phyloP scores from a whole-genome alignment of 64 coral and sea anemone genomes.

The Anthopleura sola region DNA sequence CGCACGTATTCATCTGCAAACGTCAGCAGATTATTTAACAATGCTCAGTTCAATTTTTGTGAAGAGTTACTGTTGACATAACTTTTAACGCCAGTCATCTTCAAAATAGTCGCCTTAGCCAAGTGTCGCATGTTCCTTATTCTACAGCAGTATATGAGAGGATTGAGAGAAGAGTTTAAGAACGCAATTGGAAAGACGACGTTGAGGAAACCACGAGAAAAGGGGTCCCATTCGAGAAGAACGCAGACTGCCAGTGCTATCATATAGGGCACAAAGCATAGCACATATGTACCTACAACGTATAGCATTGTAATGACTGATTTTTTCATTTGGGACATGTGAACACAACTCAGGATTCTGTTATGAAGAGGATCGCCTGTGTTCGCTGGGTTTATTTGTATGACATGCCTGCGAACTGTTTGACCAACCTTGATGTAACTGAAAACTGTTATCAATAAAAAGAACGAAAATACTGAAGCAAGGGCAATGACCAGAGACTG shows the following conservation, averaged over 20 bases:
- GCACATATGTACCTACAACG: background rate
- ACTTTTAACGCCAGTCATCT: background rate
- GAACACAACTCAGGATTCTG: background rate
- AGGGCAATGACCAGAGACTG: background rate
- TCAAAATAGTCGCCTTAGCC: background rate
- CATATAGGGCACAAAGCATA: slow-evolving; percentile 14
- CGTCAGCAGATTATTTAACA: too few relatives aligned
- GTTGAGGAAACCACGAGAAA: background rate
- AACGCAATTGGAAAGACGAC: slow-evolving; percentile 1
- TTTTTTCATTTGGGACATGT: background rate
- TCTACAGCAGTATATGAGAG: background rate
- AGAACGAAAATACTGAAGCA: background rate
- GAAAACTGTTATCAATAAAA: background rate
- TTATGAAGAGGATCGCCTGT: background rate
- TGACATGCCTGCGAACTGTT: background rate
- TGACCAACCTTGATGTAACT: slow-evolving; percentile 9
- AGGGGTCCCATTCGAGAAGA: background rate
- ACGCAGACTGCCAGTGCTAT: background rate
- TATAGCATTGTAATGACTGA: slow-evolving; percentile 10
- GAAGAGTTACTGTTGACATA: background rate
- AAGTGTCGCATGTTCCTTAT: background rate
- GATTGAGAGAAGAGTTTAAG: slow-evolving; percentile 19
- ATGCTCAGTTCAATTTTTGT: too few relatives aligned
- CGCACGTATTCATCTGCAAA: too few relatives aligned
- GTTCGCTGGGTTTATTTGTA: background rate